Conservation (phyloP, 1,140 invertebrate genomes). For the Cydia splendana region DNA sequence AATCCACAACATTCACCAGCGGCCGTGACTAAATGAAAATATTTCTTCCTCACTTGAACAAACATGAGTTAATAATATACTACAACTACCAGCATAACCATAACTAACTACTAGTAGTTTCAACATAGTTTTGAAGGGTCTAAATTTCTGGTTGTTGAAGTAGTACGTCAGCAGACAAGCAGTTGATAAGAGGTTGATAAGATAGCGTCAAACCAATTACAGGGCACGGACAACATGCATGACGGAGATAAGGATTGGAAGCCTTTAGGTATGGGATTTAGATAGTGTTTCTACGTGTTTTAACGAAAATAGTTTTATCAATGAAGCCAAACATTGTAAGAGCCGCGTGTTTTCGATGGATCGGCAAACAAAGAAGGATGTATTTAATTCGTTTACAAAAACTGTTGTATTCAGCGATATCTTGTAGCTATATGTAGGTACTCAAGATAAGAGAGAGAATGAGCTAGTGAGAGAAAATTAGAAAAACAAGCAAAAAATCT, state of each 20-base stretch:
- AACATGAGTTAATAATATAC: constrained; percentile 47
- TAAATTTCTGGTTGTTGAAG: neutral
- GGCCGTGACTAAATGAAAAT: constrained; percentile 48
- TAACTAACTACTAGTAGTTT: neutral
- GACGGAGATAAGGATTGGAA: constrained; percentile 32
- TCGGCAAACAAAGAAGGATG: neutral
- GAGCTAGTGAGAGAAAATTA: too few species aligned
- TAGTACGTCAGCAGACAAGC: constrained; percentile 42
- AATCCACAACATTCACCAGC: constrained; percentile 59
- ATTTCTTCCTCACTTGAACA: constrained; percentile 35
- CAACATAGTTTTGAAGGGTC: neutral
- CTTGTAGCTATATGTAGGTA: too few species aligned
- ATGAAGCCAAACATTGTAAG: neutral
- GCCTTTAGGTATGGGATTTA: constrained; percentile 16
- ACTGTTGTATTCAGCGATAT: too few species aligned
- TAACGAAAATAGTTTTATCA: neutral
- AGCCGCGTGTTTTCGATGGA: neutral
- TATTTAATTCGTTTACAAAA: too few species aligned
- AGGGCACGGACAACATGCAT: constrained; percentile 44
- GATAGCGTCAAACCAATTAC: constrained; percentile 48
- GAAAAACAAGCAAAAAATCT: too few species aligned
- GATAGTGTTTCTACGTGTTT: constrained; percentile 12
- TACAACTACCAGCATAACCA: constrained; percentile 41
- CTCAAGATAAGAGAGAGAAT: too few species aligned
- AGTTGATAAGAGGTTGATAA: constrained; percentile 50